Base-by-base conservation (phyloP, 2,797 vertebrate genomes). In the Triplophysa bombifrons region DNA sequence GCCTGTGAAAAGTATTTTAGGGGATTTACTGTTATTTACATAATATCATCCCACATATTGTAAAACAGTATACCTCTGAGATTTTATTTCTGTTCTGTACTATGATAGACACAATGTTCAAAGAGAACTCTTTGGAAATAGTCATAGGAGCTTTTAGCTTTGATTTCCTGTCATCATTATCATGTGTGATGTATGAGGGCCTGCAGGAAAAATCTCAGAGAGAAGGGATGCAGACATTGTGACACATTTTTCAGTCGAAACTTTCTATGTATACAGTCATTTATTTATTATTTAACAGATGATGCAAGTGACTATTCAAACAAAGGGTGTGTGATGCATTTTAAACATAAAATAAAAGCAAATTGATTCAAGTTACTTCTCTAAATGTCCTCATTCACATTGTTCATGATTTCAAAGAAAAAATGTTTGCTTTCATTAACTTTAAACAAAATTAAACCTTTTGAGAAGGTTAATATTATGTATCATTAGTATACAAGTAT, bases 161-260 rank as follows among this genome's bases (percentile, higher is more conserved):
- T 71, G 66, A 70, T 44, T 56, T 61, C 63, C n/a, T 50, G 19
- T 44, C 44, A 30, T 55, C 50, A 53, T 63, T 55, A 51, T 61
- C 17, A 55, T 82, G 17, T 61, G 65, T 50, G 67, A 76, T 76
- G 73, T 25, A 64, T 69, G 25, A 72, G 50, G 30, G 66, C 72
- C 74, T 69, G 72, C 27, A 22, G 80, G 25, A 34, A 5, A 67
- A 30, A 68, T 76, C 74, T 72, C 16, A 44, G 74, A 74, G 74
- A 58, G 72, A 70, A 7, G 19, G 20, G 48, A 74, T 60, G 64
- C n/a, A 48, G 67, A 81, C 78, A 81, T n/a, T 76, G 73, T 70
- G 78, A 67, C 78, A 80, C 46, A 56, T 74, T 61, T 70, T 74
- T 55, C 55, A 81, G 38, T 46, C 55, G 61, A 51, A 76, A 79